Evolutionary conservation across 2,797 vertebrate species (phyloP), one percentile per base, ranked within the genome.

Genomic region (Danio tinwini): DNA sequence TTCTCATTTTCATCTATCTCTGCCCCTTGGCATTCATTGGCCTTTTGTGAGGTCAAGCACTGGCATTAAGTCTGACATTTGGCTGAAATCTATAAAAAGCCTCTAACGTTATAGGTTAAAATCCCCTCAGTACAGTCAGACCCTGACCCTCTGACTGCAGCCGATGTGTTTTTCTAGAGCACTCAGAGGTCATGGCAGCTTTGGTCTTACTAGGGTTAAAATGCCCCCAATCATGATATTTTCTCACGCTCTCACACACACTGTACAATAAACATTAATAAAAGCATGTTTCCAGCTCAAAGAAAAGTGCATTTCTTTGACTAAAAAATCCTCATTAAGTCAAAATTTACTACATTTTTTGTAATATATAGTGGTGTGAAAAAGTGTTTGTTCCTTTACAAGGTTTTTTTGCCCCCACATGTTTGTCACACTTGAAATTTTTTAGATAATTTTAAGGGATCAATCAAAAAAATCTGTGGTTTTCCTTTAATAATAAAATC

Each of bases 21-120:
- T 83, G 72, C 65, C 79, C 76, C 82, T 80, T 86, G 85, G 83
- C 83, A 86, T 86, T 85, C 82, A 75, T 64, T 84, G 82, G 84
- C 86, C 84, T 87, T 87, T 80, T 84, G 80, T 39, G 79, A 71
- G 86, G 87, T 88, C 84, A 84, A 6, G 67, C 69, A 76, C 74
- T 88, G 91, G 90, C 88, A 92, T 92, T 93, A 87, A 91, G 82
- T 70, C 13, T 87, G 91, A 88, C 90, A 92, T 92, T 93, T 92
- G 82, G 85, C 86, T 83, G 84, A 82, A 88, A 84, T 84, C 80
- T 85, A 74, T 84, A 85, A 70, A 85, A 71, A 84, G 69, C 76
- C 83, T 50, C 73, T 78, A 56, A 75, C 13, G 13, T 59, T 84
- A 86, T 90, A 90, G 91, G 88, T 89, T 84, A 88, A 81, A 86